A percentile compares a stretch with the other conserved stretches of the same genome.
phyloP scores from a whole-genome alignment of 2,113 vertebrate species.

The Centropristis striata region DNA sequence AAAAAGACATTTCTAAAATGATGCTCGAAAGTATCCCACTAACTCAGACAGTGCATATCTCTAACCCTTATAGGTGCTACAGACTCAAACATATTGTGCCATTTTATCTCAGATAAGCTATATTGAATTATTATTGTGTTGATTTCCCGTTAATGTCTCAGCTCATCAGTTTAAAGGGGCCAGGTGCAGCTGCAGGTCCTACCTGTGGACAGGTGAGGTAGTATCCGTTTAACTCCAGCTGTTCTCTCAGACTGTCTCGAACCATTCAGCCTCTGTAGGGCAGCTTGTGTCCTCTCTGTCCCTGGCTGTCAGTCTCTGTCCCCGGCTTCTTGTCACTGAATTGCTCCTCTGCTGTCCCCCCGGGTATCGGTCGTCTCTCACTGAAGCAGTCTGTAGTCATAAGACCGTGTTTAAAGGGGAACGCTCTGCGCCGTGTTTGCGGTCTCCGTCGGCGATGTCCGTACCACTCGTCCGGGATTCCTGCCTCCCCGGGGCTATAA shows the following conservation, averaged over 20 bases:
- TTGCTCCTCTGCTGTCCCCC: not conserved
- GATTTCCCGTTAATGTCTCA: too few species aligned
- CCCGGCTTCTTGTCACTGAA: not conserved
- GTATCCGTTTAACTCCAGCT: conserved; percentile 31
- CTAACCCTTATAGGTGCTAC: not conserved
- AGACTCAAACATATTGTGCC: too few species aligned
- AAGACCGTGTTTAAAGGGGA: conserved; percentile 89
- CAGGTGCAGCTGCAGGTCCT: not conserved
- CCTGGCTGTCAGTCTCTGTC: not conserved
- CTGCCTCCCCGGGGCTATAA: conserved; percentile 86
- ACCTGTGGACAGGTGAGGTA: conserved; percentile 68
- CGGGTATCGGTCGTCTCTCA: conserved; percentile 74
- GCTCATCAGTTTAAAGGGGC: too few species aligned
- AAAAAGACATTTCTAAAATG: too few species aligned
- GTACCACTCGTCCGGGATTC: conserved; percentile 93
- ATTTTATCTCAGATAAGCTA: too few species aligned
- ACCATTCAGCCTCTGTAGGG: conserved; percentile 46
- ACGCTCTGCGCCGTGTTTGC: conserved; percentile 83
- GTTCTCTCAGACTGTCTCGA: conserved; percentile 6
- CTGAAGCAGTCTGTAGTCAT: conserved; percentile 87
- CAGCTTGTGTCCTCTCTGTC: conserved; percentile 25
- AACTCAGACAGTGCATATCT: too few species aligned
- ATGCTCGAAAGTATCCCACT: too few species aligned
- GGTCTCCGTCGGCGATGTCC: conserved; percentile 93
- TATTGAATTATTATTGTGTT: too few species aligned